Evolutionary conservation across 2,888 invertebrate genomes (phyloP).

Genomic region (Apotomis betuletana): DNA sequence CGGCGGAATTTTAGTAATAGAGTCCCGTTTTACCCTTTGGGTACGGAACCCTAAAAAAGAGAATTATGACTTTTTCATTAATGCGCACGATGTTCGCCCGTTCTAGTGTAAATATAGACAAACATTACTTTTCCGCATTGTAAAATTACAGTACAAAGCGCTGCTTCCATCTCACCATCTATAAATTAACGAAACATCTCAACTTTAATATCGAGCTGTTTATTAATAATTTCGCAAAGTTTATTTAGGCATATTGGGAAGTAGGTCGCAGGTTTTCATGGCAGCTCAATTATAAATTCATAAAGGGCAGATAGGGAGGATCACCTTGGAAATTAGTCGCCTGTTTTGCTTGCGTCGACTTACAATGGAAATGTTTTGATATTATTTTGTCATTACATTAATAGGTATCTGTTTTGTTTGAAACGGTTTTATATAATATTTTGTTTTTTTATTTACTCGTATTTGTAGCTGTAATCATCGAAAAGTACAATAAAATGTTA

Average conservation of each 20-base stretch:
- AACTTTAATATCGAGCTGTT: constrained; percentile 41
- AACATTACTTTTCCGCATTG: too few species aligned
- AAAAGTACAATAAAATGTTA: too few species aligned
- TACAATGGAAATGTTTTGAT: constrained; percentile 12
- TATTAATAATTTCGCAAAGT: constrained; percentile 56
- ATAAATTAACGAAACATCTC: constrained; percentile 70
- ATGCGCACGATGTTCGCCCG: too few species aligned
- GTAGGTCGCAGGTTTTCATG: constrained; percentile 36
- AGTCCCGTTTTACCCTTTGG: too few species aligned
- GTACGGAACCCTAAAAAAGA: too few species aligned
- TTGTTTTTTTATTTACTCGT: too few species aligned
- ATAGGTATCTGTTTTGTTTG: not conserved
- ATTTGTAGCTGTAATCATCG: too few species aligned
- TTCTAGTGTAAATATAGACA: too few species aligned
- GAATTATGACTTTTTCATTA: too few species aligned
- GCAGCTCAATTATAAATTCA: constrained; percentile 35
- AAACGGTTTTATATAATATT: not conserved
- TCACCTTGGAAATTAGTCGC: constrained; percentile 26
- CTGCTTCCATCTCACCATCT: constrained; percentile 50
- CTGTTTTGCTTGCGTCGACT: constrained; percentile 19
- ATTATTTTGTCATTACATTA: constrained; percentile 7
- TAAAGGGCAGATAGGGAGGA: constrained; percentile 26
- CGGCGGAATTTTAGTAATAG: too few species aligned
- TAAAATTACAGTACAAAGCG: not conserved
- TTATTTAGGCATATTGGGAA: constrained; percentile 30